Base-by-base conservation (phyloP, 1,140 invertebrate genomes). In the Schlechtendalia chinensis region DNA sequence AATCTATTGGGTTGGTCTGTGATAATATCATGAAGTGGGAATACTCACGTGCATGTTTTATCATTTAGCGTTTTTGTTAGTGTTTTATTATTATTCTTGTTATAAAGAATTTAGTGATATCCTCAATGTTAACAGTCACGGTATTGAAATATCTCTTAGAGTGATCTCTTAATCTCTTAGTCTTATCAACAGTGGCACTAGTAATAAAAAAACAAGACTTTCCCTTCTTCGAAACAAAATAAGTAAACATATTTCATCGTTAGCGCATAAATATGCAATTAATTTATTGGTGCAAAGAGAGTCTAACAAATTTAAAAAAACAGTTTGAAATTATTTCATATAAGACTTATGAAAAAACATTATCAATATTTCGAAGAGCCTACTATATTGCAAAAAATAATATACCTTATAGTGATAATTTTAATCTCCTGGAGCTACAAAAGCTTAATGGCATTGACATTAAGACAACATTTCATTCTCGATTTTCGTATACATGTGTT, bases 391-490 rank as follows among this genome's bases (percentile, higher is more conserved):
- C 29, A 0, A 50, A 75, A 75, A 32, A 75, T 24, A 75, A 75
- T 22, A 75, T 19, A 22, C 54, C 54, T 75, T 75, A 39, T n/a
- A 39, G 19, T 59, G 53, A 75, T 39, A 53, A 75, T 75, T 75
- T 22, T 11, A 39, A 59, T 10, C 54, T 75, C 16, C 4, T 75
- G 10, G 53, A 75, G 5, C 16, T 75, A 11, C 72, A 59, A 24
- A 12, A 39, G 16, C n/a, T 75, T 39, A 75, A 75, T 58, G 54
- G 72, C 45, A 16, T 75, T n/a, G 19, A 14, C n/a, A 19, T 75
- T 6, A 54, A 54, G 2, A 75, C 1, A 14, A 75, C 54, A 29
- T 14, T 75, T 22, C 29, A 75, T 39, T 75, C 72, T 14, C 17
- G 54, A 45, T 75, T 58, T 75, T 75, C 72, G 16, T 58, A 19